These are phyloP conservation scores for Brachycybe producta DNA, from an alignment of 2,888 invertebrate genomes.

Conservation along the genomic window DNA sequence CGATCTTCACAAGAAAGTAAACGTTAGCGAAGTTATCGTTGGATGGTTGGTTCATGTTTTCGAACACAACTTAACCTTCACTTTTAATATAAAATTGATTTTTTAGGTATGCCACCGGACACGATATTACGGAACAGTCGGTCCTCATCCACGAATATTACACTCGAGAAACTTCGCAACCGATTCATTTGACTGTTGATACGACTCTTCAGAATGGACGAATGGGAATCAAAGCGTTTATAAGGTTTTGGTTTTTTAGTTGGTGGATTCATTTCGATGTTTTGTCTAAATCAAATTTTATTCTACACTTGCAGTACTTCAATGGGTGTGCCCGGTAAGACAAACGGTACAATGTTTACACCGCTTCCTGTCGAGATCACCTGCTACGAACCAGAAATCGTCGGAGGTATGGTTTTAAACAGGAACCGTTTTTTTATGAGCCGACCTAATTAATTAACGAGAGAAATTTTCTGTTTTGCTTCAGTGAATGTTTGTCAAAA, in stretches of 20 bases:
- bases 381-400: slow-evolving; percentile 78
- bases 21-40: slow-evolving; percentile 83
- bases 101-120: slow-evolving; percentile 69
- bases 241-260: slow-evolving; percentile 42
- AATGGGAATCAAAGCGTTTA: slow-evolving; percentile 88
- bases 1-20: slow-evolving; percentile 83
- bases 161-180: slow-evolving; percentile 81
- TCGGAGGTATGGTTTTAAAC: slow-evolving; percentile 40
- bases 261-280: slow-evolving; percentile 1
- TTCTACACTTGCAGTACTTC: slow-evolving; percentile 47
- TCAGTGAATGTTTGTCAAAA: slow-evolving; percentile 63
- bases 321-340: slow-evolving; percentile 85
- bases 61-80: background rate
- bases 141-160: slow-evolving; percentile 97
- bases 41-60: slow-evolving; percentile 58
- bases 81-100: background rate
- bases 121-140: slow-evolving; percentile 93
- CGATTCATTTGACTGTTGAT: slow-evolving; percentile 90
- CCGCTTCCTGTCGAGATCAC: slow-evolving; percentile 79
- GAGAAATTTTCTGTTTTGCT: slow-evolving; percentile 17
- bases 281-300: slow-evolving; percentile 13
- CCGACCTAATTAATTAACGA: background rate
- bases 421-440: background rate
- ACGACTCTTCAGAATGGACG: slow-evolving; percentile 73
- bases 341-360: slow-evolving; percentile 91